These are phyloP conservation scores for Perithous albicinctus DNA, from an alignment of 2,888 invertebrate genomes.

Conservation along the genomic window DNA sequence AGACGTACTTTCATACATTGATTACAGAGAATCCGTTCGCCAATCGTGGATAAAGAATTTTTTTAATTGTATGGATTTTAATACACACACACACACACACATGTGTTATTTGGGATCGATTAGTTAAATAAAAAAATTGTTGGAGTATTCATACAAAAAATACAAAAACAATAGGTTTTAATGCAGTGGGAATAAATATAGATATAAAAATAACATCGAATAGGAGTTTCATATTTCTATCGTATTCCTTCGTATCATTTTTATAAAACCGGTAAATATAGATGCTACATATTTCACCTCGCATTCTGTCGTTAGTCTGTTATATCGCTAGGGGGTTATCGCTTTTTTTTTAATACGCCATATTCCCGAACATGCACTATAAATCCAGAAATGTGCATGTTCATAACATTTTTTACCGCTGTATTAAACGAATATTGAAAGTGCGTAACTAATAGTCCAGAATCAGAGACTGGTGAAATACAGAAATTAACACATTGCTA, in stretches of 20 bases:
- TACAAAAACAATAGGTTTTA: neutral
- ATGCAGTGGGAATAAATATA: neutral
- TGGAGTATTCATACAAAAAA: too few species aligned
- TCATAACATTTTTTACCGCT: neutral
- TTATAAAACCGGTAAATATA: neutral
- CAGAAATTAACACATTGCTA: too few species aligned
- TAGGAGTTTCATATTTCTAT: neutral
- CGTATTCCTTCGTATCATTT: neutral
- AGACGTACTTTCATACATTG: neutral
- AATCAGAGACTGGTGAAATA: neutral
- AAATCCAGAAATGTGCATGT: neutral
- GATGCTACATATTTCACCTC: neutral
- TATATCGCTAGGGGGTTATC: neutral
- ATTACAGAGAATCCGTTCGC: neutral
- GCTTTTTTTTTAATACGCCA: neutral
- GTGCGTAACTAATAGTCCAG: neutral
- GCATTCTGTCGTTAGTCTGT: neutral
- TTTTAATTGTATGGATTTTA: neutral
- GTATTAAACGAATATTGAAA: neutral
- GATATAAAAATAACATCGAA: neutral
- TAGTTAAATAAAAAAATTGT: too few species aligned
- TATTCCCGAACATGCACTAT: neutral
- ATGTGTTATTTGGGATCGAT: too few species aligned
- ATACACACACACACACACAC: too few species aligned
- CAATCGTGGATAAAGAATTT: neutral